Evolutionary conservation across 2,888 invertebrate genomes (phyloP), one percentile per base, ranked within the genome.

Genomic region (Stenodema calcarata): DNA sequence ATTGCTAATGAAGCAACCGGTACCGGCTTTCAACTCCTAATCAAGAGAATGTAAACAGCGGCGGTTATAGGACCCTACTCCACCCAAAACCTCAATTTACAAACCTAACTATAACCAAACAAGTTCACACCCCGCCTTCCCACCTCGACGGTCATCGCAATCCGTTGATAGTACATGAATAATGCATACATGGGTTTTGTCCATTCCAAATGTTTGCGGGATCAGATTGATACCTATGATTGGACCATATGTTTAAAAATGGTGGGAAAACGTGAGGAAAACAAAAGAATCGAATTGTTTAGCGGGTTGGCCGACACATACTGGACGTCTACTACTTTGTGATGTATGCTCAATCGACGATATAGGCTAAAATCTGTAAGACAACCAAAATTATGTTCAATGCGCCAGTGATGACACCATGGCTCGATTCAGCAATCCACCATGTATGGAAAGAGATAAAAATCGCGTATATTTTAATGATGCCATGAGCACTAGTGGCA

Each of bases 101-200:
- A 70, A 70, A 70, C 70, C 70, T 70, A 70, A 70, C 70, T 70
- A 70, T 23, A 70, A 16, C 70, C 70, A 70, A 70, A 70, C 70
- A 70, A 70, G 70, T 27, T 27, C 70, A 70, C 70, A 70, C 27
- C 70, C 70, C 30, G 50, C 50, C n/a, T 50, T 50, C 50, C 16
- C n/a, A 16, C 16, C n/a, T n/a, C n/a, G 50, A 27, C 12, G 27
- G 18, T 70, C 7, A 70, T 27, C 70, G 18, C 70, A 30, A 70
- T 50, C n/a, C n/a, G n/a, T 70, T 70, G 70, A 70, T 70, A 30
- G 27, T 27, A 7, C 70, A 70, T 70, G 70, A 70, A 70, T 70
- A 70, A 30, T 70, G 9, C 27, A 70, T 70, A 27, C 12, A 70
- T 27, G 50, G n/a, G n/a, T 50, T 50, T 18, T 50, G 6, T 50